A percentile compares a stretch with the other conserved stretches of the same genome.
Evolutionary conservation across 2,888 invertebrate genomes (phyloP).

Genomic region (Xestia xanthographa): DNA sequence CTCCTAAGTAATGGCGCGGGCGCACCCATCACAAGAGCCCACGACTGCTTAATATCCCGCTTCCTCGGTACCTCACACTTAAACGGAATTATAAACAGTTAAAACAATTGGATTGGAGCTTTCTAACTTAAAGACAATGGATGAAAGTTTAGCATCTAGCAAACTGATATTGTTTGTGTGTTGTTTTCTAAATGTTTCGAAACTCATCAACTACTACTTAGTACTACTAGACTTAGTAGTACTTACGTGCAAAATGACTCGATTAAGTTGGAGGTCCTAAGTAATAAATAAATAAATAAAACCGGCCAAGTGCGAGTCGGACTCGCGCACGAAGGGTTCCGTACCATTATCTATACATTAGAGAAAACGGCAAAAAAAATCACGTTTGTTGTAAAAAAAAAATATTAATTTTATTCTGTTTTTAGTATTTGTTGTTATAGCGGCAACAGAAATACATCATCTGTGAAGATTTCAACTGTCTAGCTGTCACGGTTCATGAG

Average conservation of each 20-base stretch:
- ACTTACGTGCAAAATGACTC: background rate
- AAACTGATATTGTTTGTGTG: background rate
- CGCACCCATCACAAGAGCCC: constrained; percentile 47
- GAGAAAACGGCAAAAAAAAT: too few species aligned
- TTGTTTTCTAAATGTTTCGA: constrained; percentile 2
- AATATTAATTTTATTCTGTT: too few species aligned
- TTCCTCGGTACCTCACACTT: constrained; percentile 44
- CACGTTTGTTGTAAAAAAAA: too few species aligned
- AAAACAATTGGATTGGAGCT: constrained; percentile 56
- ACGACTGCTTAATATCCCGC: constrained; percentile 52
- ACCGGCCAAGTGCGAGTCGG: too few species aligned
- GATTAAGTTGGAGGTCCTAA: background rate
- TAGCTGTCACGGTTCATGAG: too few species aligned
- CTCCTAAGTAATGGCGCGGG: constrained; percentile 57
- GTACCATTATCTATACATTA: too few species aligned
- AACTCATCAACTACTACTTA: background rate
- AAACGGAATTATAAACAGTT: constrained; percentile 62
- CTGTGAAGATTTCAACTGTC: too few species aligned
- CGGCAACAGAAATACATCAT: too few species aligned
- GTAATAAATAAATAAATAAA: too few species aligned
- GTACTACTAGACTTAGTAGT: too few species aligned
- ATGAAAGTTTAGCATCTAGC: constrained; percentile 21
- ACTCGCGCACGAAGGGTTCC: too few species aligned
- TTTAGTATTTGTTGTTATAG: too few species aligned
- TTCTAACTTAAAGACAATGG: constrained; percentile 51